Percentiles rank a stretch among this genome's conserved stretches.
Conservation (phyloP, 2,113 vertebrate genomes). For the Ginglymostoma cirratum region DNA sequence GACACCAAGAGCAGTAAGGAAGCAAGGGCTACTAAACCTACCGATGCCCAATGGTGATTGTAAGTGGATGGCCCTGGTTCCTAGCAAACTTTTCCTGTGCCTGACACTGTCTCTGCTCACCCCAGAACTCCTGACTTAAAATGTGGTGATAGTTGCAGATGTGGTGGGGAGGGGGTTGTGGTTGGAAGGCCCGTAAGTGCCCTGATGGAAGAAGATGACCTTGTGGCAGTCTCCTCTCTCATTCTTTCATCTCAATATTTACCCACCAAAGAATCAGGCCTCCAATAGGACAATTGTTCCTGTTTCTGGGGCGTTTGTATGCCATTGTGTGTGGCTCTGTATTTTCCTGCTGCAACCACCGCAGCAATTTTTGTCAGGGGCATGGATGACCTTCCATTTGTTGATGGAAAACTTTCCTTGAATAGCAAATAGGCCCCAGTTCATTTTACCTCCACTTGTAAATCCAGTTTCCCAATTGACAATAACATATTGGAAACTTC, state of each 20-base stretch:
- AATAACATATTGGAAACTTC: no score
- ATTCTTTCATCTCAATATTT: not conserved
- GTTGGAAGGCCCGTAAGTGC: not conserved
- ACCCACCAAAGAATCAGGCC: not conserved
- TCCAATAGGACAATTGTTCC: not conserved
- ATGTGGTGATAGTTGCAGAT: not conserved
- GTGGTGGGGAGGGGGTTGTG: not conserved
- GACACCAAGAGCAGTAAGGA: no score
- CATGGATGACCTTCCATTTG: not conserved
- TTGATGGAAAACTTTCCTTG: not conserved
- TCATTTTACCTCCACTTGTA: no score
- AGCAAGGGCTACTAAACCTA: no score
- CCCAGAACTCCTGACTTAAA: not conserved
- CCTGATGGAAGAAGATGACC: not conserved
- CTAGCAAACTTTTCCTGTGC: not conserved
- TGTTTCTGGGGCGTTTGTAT: not conserved
- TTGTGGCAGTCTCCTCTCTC: not conserved
- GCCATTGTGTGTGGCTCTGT: not conserved
- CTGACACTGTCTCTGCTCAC: not conserved
- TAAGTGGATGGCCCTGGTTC: not conserved
- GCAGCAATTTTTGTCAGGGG: not conserved
- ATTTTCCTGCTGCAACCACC: not conserved
- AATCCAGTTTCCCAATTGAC: no score
- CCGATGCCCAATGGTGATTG: no score
- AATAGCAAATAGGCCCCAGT: not conserved